Evolutionary conservation across 64 coral and sea anemone species (phyloP).

Genomic region (Astreopora myriophthalma): DNA sequence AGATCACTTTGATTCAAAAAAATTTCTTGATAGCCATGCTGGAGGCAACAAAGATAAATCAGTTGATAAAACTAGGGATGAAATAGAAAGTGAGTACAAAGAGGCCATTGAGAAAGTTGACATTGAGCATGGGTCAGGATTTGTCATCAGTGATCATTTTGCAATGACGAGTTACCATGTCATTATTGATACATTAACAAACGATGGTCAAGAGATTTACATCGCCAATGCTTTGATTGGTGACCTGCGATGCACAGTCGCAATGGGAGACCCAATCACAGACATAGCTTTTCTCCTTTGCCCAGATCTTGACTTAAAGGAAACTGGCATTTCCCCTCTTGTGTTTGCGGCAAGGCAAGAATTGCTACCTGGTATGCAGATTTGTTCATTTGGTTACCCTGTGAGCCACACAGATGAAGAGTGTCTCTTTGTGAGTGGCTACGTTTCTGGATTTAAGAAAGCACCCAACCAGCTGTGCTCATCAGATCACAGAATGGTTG

Average conservation of each 20-base stretch:
- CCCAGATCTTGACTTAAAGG: neutral
- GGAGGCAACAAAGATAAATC: neutral
- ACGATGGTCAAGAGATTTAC: neutral
- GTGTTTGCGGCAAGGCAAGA: too few species aligned
- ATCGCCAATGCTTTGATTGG: neutral
- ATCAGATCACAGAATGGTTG: neutral
- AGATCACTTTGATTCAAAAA: neutral
- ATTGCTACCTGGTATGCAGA: too few species aligned
- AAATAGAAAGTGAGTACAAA: neutral
- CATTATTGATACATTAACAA: neutral
- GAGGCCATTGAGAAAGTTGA: neutral
- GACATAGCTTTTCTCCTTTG: neutral
- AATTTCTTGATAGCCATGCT: neutral
- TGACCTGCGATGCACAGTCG: neutral
- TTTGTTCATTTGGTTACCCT: slow-evolving; percentile 4
- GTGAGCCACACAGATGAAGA: neutral
- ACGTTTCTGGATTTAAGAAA: slow-evolving; percentile 6
- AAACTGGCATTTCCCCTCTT: neutral
- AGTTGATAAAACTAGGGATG: neutral
- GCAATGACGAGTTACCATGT: neutral
- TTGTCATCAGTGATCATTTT: neutral
- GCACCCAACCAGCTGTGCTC: too few species aligned
- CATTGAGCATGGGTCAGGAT: neutral
- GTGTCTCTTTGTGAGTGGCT: neutral
- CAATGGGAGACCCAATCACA: neutral